Conservation (phyloP, 2,888 invertebrate species). For the Andrena trimmerana region DNA sequence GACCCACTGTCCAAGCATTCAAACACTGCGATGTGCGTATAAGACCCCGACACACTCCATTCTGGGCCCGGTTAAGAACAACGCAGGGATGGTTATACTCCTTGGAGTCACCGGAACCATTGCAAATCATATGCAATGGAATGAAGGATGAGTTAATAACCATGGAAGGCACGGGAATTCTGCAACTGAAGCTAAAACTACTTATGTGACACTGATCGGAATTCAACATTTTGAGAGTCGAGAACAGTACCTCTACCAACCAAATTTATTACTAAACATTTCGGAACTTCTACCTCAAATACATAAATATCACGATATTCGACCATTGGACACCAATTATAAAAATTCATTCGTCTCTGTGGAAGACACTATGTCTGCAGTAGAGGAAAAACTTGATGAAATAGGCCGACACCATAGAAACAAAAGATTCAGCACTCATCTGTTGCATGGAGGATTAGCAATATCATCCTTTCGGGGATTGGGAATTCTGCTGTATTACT, state of each 20-base stretch:
- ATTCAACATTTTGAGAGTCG: slow-evolving; percentile 8
- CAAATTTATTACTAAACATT: no score
- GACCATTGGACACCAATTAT: no score
- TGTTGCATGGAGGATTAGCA: no score
- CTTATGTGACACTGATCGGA: neutral
- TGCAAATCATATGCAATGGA: neutral
- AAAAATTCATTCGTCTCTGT: no score
- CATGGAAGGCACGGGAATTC: neutral
- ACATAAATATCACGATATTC: no score
- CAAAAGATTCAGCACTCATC: no score
- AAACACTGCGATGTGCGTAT: neutral
- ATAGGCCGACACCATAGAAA: no score
- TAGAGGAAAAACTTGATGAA: no score
- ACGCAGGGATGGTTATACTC: slow-evolving; percentile 3
- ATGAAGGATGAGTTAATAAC: neutral
- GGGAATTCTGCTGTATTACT: no score
- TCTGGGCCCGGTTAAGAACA: neutral
- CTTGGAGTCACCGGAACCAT: neutral
- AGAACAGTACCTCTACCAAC: slow-evolving; percentile 14
- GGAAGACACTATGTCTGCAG: no score
- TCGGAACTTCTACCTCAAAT: no score
- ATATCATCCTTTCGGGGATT: no score
- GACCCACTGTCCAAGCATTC: neutral
- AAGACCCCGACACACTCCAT: neutral
- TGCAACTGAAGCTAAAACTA: neutral